Evolutionary conservation across 2,888 invertebrate species (phyloP).

Genomic region (Drosophila sordidapex): DNA sequence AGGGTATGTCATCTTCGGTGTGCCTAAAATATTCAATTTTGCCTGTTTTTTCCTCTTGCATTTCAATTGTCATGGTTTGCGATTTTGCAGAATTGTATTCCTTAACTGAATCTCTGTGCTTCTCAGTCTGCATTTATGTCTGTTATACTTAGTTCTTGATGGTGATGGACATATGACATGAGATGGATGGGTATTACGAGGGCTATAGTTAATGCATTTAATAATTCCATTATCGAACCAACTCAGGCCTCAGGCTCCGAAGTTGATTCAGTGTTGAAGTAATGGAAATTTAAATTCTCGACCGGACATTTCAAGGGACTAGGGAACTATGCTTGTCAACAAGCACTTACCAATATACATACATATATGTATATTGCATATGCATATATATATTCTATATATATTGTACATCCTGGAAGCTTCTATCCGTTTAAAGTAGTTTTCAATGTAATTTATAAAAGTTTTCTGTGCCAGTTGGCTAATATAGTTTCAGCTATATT

Average conservation of each 20-base stretch:
- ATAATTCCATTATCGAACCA: background rate
- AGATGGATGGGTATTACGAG: background rate
- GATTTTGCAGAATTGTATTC: constrained; percentile 12
- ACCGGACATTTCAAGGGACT: background rate
- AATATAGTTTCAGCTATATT: constrained; percentile 44
- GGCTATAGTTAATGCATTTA: background rate
- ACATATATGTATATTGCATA: background rate
- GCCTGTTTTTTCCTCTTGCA: background rate
- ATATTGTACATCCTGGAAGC: background rate
- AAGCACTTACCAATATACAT: background rate
- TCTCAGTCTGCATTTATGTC: background rate
- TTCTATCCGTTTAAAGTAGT: constrained; percentile 7
- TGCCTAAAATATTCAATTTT: background rate
- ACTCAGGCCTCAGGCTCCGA: background rate
- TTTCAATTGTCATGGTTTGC: constrained; percentile 40
- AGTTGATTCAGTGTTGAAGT: background rate
- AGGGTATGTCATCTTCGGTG: background rate
- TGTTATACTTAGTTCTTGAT: background rate
- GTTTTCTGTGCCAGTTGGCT: constrained; percentile 28
- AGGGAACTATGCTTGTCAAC: background rate
- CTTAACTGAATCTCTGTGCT: constrained; percentile 4
- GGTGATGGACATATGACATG: constrained; percentile 8
- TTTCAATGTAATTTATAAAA: constrained; percentile 37
- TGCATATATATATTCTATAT: background rate
- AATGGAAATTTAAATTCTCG: background rate